Percentiles rank a stretch among this genome's conserved stretches.
These are phyloP conservation scores for Lasiurus borealis DNA, from an alignment of 2,113 vertebrate genomes.

Conservation along the genomic window DNA sequence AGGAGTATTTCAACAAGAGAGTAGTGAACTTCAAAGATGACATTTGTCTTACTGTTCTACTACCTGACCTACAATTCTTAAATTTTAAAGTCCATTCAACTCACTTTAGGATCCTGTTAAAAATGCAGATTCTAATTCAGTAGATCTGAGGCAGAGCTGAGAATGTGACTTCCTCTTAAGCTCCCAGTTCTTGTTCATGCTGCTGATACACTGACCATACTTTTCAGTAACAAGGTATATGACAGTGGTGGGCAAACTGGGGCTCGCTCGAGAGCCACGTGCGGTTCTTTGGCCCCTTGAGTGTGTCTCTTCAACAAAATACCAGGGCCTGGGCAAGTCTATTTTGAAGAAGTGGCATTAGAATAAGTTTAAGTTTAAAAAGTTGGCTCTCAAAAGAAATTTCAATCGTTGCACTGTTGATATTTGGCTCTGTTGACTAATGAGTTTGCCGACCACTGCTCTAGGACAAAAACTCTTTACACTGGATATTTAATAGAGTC, in stretches of 20 bases:
- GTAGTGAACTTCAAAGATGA: background rate
- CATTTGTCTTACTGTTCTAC: background rate
- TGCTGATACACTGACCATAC: background rate
- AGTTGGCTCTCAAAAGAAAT: too few species aligned
- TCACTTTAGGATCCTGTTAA: background rate
- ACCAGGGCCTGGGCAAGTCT: too few species aligned
- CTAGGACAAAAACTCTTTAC: background rate
- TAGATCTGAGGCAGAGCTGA: background rate
- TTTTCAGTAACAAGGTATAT: background rate
- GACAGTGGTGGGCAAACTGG: too few species aligned
- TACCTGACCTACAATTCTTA: background rate
- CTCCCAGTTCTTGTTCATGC: background rate
- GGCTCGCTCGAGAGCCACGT: too few species aligned
- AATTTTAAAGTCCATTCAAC: background rate
- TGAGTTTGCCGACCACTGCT: too few species aligned
- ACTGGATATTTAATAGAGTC: background rate
- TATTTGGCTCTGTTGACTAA: too few species aligned
- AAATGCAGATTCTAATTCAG: background rate
- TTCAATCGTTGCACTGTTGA: too few species aligned
- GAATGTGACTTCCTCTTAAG: background rate
- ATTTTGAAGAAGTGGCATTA: too few species aligned
- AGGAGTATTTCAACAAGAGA: background rate
- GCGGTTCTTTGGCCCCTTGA: too few species aligned
- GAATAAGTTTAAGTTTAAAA: too few species aligned
- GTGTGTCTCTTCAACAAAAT: too few species aligned